Percentiles rank a stretch among this genome's conserved stretches.
These are phyloP conservation scores for Meloidogyne chitwoodi DNA, from an alignment of 1,140 invertebrate genomes.

Conservation along the genomic window DNA sequence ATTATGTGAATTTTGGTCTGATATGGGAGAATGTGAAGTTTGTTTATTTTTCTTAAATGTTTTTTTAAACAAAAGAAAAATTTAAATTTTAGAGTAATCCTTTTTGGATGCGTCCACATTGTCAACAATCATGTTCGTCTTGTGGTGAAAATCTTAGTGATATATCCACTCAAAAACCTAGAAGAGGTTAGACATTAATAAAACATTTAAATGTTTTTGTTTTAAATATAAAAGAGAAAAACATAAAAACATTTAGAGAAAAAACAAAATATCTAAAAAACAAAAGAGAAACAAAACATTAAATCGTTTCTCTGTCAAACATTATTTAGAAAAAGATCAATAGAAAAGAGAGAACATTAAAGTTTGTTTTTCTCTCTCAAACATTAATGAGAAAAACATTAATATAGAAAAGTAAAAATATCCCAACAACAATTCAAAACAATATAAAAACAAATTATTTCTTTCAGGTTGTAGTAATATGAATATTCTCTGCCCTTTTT, in stretches of 20 bases:
- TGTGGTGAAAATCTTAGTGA: slow-evolving; percentile 41
- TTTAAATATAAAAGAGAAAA: too few relatives aligned
- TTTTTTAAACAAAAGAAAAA: background rate
- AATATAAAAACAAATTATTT: background rate
- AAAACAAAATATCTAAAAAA: too few relatives aligned
- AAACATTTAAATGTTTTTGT: background rate
- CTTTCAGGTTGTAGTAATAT: slow-evolving; percentile 28
- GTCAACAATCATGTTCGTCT: slow-evolving; percentile 40
- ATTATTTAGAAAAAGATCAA: too few relatives aligned
- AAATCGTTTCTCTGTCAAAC: background rate
- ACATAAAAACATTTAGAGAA: background rate
- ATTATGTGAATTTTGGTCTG: slow-evolving; percentile 44
- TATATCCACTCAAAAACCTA: slow-evolving; percentile 31
- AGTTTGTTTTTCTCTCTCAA: background rate
- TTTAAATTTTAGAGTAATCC: slow-evolving; percentile 32
- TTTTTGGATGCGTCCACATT: slow-evolving; percentile 49
- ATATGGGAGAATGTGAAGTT: slow-evolving; percentile 41
- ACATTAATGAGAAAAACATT: too few relatives aligned
- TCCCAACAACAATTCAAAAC: background rate
- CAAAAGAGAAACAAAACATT: too few relatives aligned
- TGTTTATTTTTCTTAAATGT: background rate
- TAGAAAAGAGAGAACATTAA: too few relatives aligned
- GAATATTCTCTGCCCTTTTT: slow-evolving; percentile 41
- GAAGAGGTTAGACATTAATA: slow-evolving; percentile 11
- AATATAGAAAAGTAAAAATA: too few relatives aligned